Conservation (phyloP, 2,113 vertebrate genomes). For the pig (Sus scrofa) region DNA sequence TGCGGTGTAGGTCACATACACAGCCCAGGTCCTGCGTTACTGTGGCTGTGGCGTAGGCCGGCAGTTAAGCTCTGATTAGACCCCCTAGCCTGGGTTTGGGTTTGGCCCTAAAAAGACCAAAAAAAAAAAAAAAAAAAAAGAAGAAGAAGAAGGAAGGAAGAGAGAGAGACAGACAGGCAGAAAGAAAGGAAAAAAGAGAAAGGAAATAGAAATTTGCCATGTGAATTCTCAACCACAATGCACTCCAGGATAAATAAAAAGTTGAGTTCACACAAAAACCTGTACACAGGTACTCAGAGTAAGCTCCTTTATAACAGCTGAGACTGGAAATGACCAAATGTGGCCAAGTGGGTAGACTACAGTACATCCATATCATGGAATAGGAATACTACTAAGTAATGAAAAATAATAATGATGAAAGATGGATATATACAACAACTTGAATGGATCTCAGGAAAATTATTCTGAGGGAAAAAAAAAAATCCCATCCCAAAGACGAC, state of each 20-base stretch:
- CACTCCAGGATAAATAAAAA: neutral
- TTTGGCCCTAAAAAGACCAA: no score
- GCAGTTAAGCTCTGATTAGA: no score
- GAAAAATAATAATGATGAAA: neutral
- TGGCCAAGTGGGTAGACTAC: neutral
- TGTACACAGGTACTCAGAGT: neutral
- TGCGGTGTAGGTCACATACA: no score
- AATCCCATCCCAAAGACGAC: no score
- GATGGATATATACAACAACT: neutral
- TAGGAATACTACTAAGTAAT: neutral
- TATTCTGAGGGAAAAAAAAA: no score
- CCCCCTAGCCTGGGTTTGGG: no score
- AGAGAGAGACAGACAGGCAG: no score
- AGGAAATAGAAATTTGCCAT: neutral
- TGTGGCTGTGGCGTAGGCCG: no score
- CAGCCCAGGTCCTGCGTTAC: no score
- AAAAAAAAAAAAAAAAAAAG: no score
- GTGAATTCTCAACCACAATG: neutral
- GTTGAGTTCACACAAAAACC: neutral
- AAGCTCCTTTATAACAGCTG: neutral
- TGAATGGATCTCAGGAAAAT: neutral
- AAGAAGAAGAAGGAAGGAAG: no score
- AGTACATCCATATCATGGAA: neutral
- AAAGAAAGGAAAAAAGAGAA: neutral
- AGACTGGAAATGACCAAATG: neutral